phyloP scores from a whole-genome alignment of 2,113 vertebrate species.

The Oxyura jamaicensis region DNA sequence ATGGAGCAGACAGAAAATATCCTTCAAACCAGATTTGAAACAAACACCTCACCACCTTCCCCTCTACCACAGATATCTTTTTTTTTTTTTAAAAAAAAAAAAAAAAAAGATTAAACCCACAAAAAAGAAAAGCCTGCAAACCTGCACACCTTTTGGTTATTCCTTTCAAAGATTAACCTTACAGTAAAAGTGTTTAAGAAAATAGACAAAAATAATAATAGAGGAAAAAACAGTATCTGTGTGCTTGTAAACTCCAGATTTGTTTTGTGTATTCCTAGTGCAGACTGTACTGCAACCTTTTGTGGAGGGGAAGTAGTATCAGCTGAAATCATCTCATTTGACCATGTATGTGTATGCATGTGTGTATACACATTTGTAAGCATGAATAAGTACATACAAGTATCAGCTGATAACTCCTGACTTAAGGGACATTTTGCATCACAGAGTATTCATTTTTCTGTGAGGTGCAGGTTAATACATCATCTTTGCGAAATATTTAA shows the following conservation, averaged over 20 bases:
- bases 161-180: background rate
- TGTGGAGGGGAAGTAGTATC: background rate
- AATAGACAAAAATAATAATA: background rate
- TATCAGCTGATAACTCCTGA: background rate
- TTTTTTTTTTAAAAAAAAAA: background rate
- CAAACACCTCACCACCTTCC: no score
- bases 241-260: rapidly evolving
- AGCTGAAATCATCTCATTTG: background rate
- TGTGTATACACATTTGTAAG: background rate
- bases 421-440: background rate
- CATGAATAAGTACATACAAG: background rate
- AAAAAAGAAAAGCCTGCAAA: background rate
- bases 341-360: background rate
- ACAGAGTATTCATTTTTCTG: background rate
- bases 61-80: no score
- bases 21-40: background rate
- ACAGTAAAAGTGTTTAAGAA: background rate
- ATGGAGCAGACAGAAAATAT: background rate
- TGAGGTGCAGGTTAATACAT: background rate
- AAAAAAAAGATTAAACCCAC: background rate
- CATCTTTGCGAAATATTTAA: background rate
- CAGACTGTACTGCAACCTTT: background rate
- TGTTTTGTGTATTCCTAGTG: rapidly evolving
- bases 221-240: background rate
- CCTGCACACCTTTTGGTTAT: background rate